Base-by-base conservation (phyloP, 2,797 vertebrate genomes). In the Gallinago solitaria region DNA sequence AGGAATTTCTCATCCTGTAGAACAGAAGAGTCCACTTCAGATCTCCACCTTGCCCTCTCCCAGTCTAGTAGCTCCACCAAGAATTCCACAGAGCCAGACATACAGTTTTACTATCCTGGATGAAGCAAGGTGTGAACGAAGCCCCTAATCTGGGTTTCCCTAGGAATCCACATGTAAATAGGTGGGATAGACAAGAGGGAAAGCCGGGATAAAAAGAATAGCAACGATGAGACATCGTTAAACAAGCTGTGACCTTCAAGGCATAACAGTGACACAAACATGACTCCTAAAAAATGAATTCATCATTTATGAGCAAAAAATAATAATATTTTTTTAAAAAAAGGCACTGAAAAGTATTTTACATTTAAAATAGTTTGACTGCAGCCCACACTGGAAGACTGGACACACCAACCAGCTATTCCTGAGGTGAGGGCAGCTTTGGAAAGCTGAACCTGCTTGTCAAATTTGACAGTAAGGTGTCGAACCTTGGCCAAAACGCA, bases 271-370 rank as follows among this genome's bases (percentile, higher is more conserved):
- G 68, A 37, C 56, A 60, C 19, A 54, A 87, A 61, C 4, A 7
- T 19, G 0, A 0, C 21, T n/a, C 19, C 23, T 41, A 50, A 85
- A 93, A 83, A 35, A 1, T 8, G 12, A 83, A 75, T 85, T 64
- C 17, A 5, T 25, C 39, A 64, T 28, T 63, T 48, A 27, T 2
- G 12, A 78, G 68, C 9, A 74, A 60, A 87, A 82, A 21, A 45
- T 20, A 60, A 4, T 1, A 47, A 0, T 7, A 0, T 7, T 50
- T 76, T 2, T 41, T 41, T 14, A 16, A 6, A n/a, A n/a, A 32
- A 83, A 45, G 10, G 11, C 57, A 21, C 23, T 73, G 25, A 57
- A 2, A 1, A 28, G 7, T 13, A 41, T 87, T 75, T 57, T 47
- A 68, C 16, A 32, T 32, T 57, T 78, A 5, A 27, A 82, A 48